Percentiles rank a stretch among this genome's conserved stretches.
Evolutionary conservation across 2,888 invertebrate species (phyloP).

Genomic region (Aleiodes testaceus): DNA sequence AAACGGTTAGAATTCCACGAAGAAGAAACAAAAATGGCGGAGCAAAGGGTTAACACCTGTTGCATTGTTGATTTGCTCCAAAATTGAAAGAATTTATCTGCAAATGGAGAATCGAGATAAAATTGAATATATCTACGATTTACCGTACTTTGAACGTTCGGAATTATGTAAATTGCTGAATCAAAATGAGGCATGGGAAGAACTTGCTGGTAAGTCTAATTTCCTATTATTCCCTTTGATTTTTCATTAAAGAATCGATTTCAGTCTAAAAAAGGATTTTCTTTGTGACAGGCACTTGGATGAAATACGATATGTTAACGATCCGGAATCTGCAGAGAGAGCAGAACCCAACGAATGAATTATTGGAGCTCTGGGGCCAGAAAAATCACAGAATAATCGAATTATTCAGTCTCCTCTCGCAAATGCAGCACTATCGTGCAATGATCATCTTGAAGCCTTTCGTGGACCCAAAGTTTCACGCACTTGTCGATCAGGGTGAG

Average conservation of each 20-base stretch:
- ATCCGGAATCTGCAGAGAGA: slow-evolving; percentile 72
- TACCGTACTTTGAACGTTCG: slow-evolving; percentile 81
- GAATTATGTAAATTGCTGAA: slow-evolving; percentile 86
- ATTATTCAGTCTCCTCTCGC: slow-evolving; percentile 83
- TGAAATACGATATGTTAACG: slow-evolving; percentile 79
- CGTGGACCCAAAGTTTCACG: slow-evolving; percentile 80
- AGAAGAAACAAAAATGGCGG: not conserved
- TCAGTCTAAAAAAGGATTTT: no score
- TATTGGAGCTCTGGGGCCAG: slow-evolving; percentile 87
- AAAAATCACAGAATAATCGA: slow-evolving; percentile 87
- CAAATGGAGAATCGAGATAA: not conserved
- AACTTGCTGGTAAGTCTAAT: slow-evolving; percentile 78
- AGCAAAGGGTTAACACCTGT: no score
- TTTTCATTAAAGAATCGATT: no score
- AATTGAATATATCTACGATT: slow-evolving; percentile 79
- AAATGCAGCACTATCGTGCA: slow-evolving; percentile 85
- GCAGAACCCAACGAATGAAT: slow-evolving; percentile 79
- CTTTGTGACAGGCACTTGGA: slow-evolving; percentile 67
- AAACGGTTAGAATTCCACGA: not conserved
- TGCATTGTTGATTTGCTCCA: not conserved
- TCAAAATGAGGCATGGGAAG: slow-evolving; percentile 85
- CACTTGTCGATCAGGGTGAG: slow-evolving; percentile 74
- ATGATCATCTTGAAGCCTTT: slow-evolving; percentile 81
- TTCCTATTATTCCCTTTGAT: not conserved
- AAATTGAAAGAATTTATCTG: not conserved